Percentiles rank a stretch among this genome's conserved stretches.
Conservation (phyloP, 2,113 vertebrate genomes). For the Pteronura brasiliensis region DNA sequence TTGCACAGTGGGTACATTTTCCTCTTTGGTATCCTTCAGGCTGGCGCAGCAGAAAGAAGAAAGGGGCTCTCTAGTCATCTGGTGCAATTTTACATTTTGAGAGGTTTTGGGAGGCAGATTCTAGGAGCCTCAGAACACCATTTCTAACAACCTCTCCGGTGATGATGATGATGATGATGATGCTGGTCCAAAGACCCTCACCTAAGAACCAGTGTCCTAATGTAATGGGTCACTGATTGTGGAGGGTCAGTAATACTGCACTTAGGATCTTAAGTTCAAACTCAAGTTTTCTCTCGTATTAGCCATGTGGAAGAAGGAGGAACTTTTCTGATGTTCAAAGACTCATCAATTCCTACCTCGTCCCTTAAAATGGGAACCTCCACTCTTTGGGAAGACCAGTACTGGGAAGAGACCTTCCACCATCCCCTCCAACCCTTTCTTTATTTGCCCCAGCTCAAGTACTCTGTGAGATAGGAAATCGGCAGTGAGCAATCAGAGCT, state of each 20-base stretch:
- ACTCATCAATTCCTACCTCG: background rate
- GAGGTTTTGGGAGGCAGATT: background rate
- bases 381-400: background rate
- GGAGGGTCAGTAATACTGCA: background rate
- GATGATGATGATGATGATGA: background rate
- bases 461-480: background rate
- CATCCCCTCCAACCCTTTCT: background rate
- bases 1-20: background rate
- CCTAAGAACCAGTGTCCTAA: background rate
- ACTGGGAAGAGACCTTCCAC: background rate
- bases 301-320: background rate
- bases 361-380: background rate
- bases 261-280: slow-evolving; percentile 5
- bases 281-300: background rate
- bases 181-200: background rate
- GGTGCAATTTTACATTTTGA: background rate
- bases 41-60: background rate
- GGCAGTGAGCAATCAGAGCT: background rate
- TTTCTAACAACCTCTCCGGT: background rate
- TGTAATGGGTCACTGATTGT: background rate
- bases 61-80: background rate
- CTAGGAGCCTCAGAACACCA: background rate
- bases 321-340: background rate
- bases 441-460: background rate
- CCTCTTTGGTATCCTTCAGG: background rate